A percentile compares a stretch with the other conserved stretches of the same genome.
These are phyloP conservation scores for Gobiocypris rarus DNA, from an alignment of 2,113 vertebrate genomes.

Conservation along the genomic window DNA sequence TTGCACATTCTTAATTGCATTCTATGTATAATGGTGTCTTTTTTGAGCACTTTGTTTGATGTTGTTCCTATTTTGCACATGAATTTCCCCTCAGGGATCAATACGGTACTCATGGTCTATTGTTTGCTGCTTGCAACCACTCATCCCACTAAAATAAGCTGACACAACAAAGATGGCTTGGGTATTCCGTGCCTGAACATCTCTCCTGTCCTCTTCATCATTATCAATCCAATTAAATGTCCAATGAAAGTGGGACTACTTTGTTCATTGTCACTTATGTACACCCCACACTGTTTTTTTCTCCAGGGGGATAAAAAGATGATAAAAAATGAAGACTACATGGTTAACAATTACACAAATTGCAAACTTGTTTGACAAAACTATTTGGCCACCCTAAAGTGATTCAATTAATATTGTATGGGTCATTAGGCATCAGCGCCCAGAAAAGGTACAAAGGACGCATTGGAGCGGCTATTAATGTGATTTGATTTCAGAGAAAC, in stretches of 20 bases:
- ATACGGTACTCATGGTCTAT: conserved; percentile 53
- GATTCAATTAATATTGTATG: conserved; percentile 73
- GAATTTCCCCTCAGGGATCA: conserved; percentile 9
- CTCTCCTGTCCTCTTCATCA: background rate
- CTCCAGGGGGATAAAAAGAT: background rate
- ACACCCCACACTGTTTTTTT: background rate
- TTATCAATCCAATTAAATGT: conserved; percentile 3
- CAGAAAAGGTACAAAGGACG: conserved; percentile 66
- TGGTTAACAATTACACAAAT: conserved; percentile 70
- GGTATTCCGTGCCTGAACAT: conserved; percentile 11
- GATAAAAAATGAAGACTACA: conserved; percentile 56
- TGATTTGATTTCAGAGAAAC: conserved; percentile 72
- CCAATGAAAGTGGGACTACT: conserved; percentile 24
- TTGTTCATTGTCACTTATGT: conserved; percentile 28
- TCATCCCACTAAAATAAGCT: background rate
- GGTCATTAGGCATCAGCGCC: conserved; percentile 69
- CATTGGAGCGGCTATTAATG: conserved; percentile 68
- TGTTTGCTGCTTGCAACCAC: conserved; percentile 62
- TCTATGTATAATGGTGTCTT: background rate
- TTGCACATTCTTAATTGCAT: background rate
- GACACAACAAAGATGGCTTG: conserved; percentile 20
- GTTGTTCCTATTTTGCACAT: conserved; percentile 1
- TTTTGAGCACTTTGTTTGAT: background rate
- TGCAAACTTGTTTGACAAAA: conserved; percentile 71
- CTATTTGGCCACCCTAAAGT: conserved; percentile 69